A percentile compares a stretch with the other conserved stretches of the same genome.
Evolutionary conservation across 2,888 invertebrate genomes (phyloP).

Genomic region (Ophion costatus): DNA sequence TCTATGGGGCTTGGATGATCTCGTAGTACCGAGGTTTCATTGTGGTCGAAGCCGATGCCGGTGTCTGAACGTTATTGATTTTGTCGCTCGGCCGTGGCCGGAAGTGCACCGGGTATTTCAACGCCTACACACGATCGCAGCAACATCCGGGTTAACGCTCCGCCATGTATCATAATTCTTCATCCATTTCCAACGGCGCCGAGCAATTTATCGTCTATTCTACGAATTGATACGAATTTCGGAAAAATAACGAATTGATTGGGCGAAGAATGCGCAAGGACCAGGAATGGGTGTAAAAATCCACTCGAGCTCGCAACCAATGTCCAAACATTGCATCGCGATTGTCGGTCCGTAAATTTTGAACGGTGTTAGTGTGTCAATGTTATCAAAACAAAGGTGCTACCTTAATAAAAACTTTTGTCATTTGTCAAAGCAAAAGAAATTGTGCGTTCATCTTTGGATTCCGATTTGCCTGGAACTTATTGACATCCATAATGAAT

Average conservation of each 20-base stretch:
- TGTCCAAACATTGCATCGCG: neutral
- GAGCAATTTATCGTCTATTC: neutral
- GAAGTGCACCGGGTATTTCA: slow-evolving; percentile 52
- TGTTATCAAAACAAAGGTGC: neutral
- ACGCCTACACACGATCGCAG: slow-evolving; percentile 12
- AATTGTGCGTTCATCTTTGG: neutral
- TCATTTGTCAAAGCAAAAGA: neutral
- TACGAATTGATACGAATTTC: neutral
- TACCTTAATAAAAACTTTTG: neutral
- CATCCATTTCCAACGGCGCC: neutral
- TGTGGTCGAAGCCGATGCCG: slow-evolving; percentile 28
- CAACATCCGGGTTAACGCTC: slow-evolving; percentile 47
- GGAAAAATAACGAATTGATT: neutral
- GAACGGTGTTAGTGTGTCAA: neutral
- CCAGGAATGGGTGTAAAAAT: neutral
- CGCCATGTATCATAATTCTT: neutral
- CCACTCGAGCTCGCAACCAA: neutral
- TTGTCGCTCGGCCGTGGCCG: slow-evolving; percentile 67
- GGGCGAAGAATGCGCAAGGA: neutral
- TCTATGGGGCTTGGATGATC: slow-evolving; percentile 74
- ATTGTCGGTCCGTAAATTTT: neutral
- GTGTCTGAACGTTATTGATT: slow-evolving; percentile 70
- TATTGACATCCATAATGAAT: neutral
- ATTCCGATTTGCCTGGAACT: neutral
- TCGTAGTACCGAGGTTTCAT: slow-evolving; percentile 27